phyloP scores from a whole-genome alignment of 2,797 vertebrate genomes.

The Acanthiza pusilla region DNA sequence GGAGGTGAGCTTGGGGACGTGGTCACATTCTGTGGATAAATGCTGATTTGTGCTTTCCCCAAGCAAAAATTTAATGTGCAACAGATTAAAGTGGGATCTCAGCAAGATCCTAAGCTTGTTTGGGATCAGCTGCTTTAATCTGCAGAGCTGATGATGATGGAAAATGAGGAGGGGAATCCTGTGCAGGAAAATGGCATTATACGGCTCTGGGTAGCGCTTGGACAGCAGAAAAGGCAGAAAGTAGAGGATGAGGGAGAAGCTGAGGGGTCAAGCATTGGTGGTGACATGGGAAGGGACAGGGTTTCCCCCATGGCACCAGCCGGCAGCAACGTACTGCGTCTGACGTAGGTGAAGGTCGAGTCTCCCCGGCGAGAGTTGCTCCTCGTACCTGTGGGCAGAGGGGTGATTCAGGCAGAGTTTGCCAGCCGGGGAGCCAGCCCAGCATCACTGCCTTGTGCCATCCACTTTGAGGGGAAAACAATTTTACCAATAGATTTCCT shows the following conservation, averaged over 20 bases:
- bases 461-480: not conserved
- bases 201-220: not conserved
- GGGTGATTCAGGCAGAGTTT: not conserved
- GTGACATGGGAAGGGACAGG: not conserved
- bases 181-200: not conserved
- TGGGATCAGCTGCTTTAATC: not conserved
- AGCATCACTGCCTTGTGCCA: not conserved
- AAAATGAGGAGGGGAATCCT: not conserved
- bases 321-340: constrained; percentile 8
- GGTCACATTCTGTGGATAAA: not conserved
- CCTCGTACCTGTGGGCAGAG: not conserved
- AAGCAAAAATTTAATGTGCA: not conserved
- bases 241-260: not conserved
- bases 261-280: rapidly evolving
- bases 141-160: not conserved
- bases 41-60: not conserved
- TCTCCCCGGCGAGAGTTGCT: constrained; percentile 32
- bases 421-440: not conserved
- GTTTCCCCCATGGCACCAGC: rapidly evolving
- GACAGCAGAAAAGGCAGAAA: not conserved
- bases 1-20: not conserved
- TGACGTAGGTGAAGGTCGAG: not conserved
- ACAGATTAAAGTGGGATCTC: not conserved
- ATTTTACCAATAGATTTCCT: not conserved
- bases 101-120: not conserved